Base-by-base conservation (phyloP, 2,797 vertebrate genomes). In the Fundulus diaphanus region DNA sequence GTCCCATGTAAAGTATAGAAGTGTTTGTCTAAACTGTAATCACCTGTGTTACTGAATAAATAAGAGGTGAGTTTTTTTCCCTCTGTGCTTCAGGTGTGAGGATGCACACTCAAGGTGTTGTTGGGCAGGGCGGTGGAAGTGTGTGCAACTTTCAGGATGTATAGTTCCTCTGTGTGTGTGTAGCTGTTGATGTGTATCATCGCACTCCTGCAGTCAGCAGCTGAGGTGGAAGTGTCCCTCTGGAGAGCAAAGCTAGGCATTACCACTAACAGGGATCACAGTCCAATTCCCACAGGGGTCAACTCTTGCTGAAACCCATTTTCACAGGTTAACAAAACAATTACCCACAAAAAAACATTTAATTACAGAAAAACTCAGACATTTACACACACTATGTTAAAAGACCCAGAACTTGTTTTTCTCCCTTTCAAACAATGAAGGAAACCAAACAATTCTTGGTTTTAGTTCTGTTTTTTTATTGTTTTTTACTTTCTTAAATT, bases 131-230 rank as follows among this genome's bases (percentile, higher is more conserved):
- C 37, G 51, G 59, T 16, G 29, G 16, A 22, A 33, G 31, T 56
- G 51, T 24, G 66, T 73, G 65, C 51, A 65, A 7, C 37, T 78
- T 61, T 78, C 46, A 75, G 67, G 46, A 68, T 74, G 51, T 56
- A 40, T 70, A 22, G 46, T 16, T 69, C 35, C 48, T 68, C 9
- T 68, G 42, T 63, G 57, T 69, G 72, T 76, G 49, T 81, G 54
- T 70, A 67, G 69, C 48, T 76, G 76, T 69, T 18, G 70, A 59
- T 87, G 67, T 79, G 74, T 31, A 15, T 42, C 59, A 51, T 81
- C 74, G 35, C 72, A 79, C 76, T 71, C 49, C 77, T 82, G 75
- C 56, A 33, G 63, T 87, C 83, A 87, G 80, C 83, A 81, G 73
- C 77, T 69, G 68, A 87, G 77, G 77, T 52, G 40, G 44, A 72